A percentile compares a stretch with the other conserved stretches of the same genome.
phyloP scores from a whole-genome alignment of 2,113 vertebrate species.

The Dunckerocampus dactyliophorus region DNA sequence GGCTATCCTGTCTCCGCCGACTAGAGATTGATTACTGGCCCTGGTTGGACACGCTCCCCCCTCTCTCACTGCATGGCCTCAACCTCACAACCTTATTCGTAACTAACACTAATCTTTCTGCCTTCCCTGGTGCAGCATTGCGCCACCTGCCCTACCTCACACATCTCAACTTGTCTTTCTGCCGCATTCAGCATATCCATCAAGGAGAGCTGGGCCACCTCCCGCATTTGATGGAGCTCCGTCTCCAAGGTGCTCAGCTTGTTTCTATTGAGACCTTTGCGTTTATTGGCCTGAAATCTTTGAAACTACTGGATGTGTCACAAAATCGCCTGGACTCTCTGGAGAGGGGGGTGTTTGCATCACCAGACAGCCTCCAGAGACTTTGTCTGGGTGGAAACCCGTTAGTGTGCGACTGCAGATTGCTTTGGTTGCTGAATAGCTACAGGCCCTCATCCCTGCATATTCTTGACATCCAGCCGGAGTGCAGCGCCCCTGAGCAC shows the following conservation, averaged over 20 bases:
- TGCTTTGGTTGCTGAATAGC: conserved; percentile 87
- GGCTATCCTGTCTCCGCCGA: conserved; percentile 82
- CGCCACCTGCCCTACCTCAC: conserved; percentile 90
- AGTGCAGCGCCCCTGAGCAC: conserved; percentile 83
- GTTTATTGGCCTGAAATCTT: conserved; percentile 85
- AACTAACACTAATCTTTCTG: conserved; percentile 90
- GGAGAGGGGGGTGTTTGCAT: conserved; percentile 86
- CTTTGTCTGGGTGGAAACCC: conserved; percentile 92
- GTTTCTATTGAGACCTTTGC: conserved; percentile 83
- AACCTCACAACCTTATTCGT: conserved; percentile 91
- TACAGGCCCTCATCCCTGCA: conserved; percentile 85
- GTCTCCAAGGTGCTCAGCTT: conserved; percentile 84
- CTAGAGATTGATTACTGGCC: conserved; percentile 92
- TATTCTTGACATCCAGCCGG: conserved; percentile 85
- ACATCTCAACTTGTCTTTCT: conserved; percentile 93
- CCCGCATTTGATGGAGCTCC: conserved; percentile 87
- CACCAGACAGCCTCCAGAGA: conserved; percentile 83
- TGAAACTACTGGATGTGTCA: conserved; percentile 91
- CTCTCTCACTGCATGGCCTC: conserved; percentile 87
- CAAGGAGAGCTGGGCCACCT: conserved; percentile 87
- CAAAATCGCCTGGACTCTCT: conserved; percentile 88
- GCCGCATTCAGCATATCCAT: conserved; percentile 84
- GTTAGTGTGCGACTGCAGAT: conserved; percentile 91
- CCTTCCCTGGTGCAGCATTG: conserved; percentile 84
- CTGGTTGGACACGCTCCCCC: conserved; percentile 85